phyloP scores from a whole-genome alignment of 1,140 invertebrate genomes.

The Orussus abietinus region DNA sequence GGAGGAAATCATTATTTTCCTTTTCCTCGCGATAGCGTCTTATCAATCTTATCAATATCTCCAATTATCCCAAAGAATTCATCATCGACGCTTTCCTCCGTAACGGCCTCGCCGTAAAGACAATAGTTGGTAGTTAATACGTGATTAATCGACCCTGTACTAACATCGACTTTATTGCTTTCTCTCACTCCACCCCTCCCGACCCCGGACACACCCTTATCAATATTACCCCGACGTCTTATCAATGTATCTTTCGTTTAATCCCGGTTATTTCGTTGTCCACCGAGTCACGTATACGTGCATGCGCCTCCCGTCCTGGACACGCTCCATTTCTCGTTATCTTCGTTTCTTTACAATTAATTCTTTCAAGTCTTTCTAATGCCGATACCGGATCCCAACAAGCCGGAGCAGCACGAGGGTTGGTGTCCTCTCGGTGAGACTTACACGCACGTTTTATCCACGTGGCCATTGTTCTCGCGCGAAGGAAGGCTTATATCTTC shows the following conservation, averaged over 20 bases:
- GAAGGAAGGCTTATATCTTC: no score
- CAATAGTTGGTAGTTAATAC: constrained; percentile 25
- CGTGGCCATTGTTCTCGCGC: no score
- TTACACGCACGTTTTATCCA: constrained; percentile 42
- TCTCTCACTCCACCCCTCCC: constrained; percentile 23
- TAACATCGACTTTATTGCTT: constrained; percentile 36
- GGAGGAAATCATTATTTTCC: not conserved
- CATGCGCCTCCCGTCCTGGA: no score
- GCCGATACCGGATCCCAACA: constrained; percentile 77
- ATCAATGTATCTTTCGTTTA: no score
- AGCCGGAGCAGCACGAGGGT: constrained; percentile 82
- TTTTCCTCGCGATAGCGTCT: not conserved
- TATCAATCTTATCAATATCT: not conserved
- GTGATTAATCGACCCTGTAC: constrained; percentile 31
- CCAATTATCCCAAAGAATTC: not conserved
- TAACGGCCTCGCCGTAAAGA: no score
- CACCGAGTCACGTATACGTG: no score
- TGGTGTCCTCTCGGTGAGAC: constrained; percentile 77
- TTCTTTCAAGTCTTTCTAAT: constrained; percentile 67
- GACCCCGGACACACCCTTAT: constrained; percentile 7
- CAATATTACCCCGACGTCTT: constrained; percentile 21
- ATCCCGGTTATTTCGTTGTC: no score
- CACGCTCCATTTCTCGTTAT: no score
- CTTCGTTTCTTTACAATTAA: no score
- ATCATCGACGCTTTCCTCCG: no score